These are phyloP conservation scores for Elysia crispata DNA, from an alignment of 2,888 invertebrate genomes.

Conservation along the genomic window DNA sequence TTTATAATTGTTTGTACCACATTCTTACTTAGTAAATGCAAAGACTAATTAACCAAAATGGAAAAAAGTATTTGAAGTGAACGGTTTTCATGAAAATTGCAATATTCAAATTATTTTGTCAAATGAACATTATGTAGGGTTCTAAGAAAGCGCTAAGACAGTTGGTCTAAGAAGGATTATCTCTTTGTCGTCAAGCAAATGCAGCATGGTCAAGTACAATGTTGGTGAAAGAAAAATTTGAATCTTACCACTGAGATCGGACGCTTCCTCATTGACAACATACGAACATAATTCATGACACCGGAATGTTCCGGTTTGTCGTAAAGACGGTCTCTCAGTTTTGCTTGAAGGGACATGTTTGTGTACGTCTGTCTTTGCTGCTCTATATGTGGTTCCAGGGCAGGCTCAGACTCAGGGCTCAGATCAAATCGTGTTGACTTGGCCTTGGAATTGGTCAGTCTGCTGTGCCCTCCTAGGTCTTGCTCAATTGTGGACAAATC, in stretches of 20 bases:
- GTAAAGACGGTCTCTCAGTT: slow-evolving; percentile 65
- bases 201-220: too few relatives aligned
- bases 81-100: too few relatives aligned
- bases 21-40: too few relatives aligned
- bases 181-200: too few relatives aligned
- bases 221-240: too few relatives aligned
- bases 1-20: too few relatives aligned
- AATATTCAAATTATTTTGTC: too few relatives aligned
- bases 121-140: too few relatives aligned
- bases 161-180: too few relatives aligned
- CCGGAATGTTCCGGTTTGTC: slow-evolving; percentile 67
- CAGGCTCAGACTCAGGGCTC: slow-evolving; percentile 48
- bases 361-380: slow-evolving; percentile 31
- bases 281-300: slow-evolving; percentile 55
- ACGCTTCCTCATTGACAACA: slow-evolving; percentile 44
- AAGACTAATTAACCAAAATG: too few relatives aligned
- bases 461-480: slow-evolving; percentile 36
- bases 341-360: slow-evolving; percentile 55
- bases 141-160: too few relatives aligned
- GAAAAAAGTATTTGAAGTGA: too few relatives aligned
- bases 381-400: slow-evolving; percentile 41
- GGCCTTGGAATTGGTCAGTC: slow-evolving; percentile 17
- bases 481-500: slow-evolving; percentile 52
- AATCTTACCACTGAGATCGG: slow-evolving; percentile 35
- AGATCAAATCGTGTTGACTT: slow-evolving; percentile 40